Evolutionary conservation across 1,140 invertebrate genomes (phyloP).

Genomic region (Prorops nasuta): DNA sequence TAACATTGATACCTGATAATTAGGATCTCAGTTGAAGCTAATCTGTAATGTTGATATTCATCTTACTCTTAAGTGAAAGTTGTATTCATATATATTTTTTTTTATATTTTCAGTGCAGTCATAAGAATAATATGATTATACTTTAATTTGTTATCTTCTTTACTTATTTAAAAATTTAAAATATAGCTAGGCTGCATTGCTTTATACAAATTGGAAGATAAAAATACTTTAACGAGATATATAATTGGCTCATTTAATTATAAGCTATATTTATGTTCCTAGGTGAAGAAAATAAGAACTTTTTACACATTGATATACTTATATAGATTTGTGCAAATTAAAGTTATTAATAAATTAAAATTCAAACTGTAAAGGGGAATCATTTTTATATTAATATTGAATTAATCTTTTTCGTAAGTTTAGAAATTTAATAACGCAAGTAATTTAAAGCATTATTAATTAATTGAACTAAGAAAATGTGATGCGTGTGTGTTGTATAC

Average conservation of each 20-base stretch:
- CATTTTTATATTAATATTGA: conserved; percentile 43
- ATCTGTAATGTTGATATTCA: too few species aligned
- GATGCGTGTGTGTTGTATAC: conserved; percentile 21
- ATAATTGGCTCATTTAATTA: neutral
- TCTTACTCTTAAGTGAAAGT: too few species aligned
- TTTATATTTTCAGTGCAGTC: too few species aligned
- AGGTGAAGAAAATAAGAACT: neutral
- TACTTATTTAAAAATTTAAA: too few species aligned
- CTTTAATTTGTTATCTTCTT: too few species aligned
- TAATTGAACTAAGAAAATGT: conserved; percentile 21
- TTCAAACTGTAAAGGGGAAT: conserved; percentile 26
- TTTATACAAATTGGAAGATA: too few species aligned
- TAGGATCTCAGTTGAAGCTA: too few species aligned
- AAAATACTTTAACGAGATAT: conserved; percentile 1
- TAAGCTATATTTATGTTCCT: neutral
- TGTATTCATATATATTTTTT: too few species aligned
- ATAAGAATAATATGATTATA: too few species aligned
- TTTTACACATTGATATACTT: conserved; percentile 6
- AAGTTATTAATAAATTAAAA: conserved; percentile 21
- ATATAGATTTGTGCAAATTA: conserved; percentile 18
- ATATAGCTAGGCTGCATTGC: too few species aligned
- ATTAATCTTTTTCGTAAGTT: conserved; percentile 50
- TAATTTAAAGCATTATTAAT: conserved; percentile 34
- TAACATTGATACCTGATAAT: too few species aligned
- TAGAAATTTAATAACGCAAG: conserved; percentile 26